Base-by-base conservation (phyloP, 2,113 vertebrate species). In the Gasterosteus aculeatus region DNA sequence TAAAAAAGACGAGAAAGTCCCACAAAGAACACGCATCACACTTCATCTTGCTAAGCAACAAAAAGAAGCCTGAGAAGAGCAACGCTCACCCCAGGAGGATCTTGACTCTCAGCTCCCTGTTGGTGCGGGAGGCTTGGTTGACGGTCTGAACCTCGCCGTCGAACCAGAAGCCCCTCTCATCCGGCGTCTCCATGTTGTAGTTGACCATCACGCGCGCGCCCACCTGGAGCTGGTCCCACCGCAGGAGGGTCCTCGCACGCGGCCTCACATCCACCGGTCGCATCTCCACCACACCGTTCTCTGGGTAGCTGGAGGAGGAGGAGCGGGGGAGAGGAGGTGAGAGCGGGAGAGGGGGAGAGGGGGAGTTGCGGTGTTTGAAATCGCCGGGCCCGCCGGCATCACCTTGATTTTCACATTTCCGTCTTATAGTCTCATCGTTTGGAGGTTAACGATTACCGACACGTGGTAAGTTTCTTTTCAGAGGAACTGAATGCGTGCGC, bases 81-180 rank as follows among this genome's bases (percentile, higher is more conserved):
- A 65, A 78, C 56, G 67, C 95, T 97, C 95, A 99, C 97, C 98
- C 96, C 71, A 98, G 93, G 70, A 98, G 94, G 91, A 99, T 96
- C 93, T 97, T 99, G 82, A 95, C 96, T 87, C 94, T 92, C 89
- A 98, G 94, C 94, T 99, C 97, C 93, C 96, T 99, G 91, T 96
- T 98, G 90, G 97, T 98, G 86, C 98, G 96, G 84, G 98, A 97
- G 31, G 96, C 89, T 89, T 96, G 96, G 88, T 96, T 97, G 87
- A 98, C 26, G 62, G 92, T 64, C 62, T 95, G 95, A 87, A 99
- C 92, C 94, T 98, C 96, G 41, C 96, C 97, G 81, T 99, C 97
- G 82, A 97, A 99, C 98, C 98, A 98, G 90, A 99, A 98, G 85
- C 98, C 98, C 91, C 98, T 95, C 92, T 99, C 96, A 74, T 97